Evolutionary conservation across 2,888 invertebrate species (phyloP).

Genomic region (Meiosimyza decipiens): DNA sequence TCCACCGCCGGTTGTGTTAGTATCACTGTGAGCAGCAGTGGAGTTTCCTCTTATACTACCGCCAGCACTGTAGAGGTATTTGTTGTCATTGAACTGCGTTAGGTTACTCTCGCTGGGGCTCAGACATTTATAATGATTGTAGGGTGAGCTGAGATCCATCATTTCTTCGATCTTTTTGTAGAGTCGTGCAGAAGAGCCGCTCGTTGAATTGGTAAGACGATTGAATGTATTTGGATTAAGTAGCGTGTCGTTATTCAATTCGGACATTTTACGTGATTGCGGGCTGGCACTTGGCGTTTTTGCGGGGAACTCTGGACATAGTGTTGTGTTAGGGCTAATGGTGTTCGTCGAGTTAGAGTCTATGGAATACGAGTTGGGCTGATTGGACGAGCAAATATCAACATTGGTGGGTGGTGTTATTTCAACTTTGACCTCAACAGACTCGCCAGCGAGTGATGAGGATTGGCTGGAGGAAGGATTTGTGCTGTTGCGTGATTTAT

Average conservation of each 20-base stretch:
- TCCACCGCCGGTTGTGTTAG: constrained; percentile 46
- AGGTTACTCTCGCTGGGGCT: constrained; percentile 73
- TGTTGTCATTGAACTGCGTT: constrained; percentile 64
- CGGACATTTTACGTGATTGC: constrained; percentile 63
- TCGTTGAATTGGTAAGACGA: constrained; percentile 61
- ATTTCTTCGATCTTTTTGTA: constrained; percentile 67
- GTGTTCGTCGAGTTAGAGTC: constrained; percentile 65
- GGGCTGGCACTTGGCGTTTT: constrained; percentile 60
- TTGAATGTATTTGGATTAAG: constrained; percentile 65
- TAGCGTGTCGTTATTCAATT: constrained; percentile 63
- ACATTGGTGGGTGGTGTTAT: constrained; percentile 64
- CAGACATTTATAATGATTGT: constrained; percentile 79
- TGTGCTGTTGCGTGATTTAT: constrained; percentile 63
- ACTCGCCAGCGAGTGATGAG: constrained; percentile 65
- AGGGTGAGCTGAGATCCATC: constrained; percentile 77
- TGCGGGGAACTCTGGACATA: constrained; percentile 61
- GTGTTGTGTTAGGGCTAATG: constrained; percentile 60
- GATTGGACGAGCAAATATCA: constrained; percentile 56
- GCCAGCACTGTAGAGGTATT: constrained; percentile 58
- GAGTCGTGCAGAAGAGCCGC: constrained; percentile 63
- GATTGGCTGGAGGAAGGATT: constrained; percentile 67
- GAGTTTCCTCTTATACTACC: constrained; percentile 42
- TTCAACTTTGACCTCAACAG: constrained; percentile 67
- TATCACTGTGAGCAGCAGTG: constrained; percentile 49
- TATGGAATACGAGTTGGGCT: constrained; percentile 64